Percentiles rank a stretch among this genome's conserved stretches.
Conservation (phyloP, 2,113 vertebrate genomes). For the Octodon degus region DNA sequence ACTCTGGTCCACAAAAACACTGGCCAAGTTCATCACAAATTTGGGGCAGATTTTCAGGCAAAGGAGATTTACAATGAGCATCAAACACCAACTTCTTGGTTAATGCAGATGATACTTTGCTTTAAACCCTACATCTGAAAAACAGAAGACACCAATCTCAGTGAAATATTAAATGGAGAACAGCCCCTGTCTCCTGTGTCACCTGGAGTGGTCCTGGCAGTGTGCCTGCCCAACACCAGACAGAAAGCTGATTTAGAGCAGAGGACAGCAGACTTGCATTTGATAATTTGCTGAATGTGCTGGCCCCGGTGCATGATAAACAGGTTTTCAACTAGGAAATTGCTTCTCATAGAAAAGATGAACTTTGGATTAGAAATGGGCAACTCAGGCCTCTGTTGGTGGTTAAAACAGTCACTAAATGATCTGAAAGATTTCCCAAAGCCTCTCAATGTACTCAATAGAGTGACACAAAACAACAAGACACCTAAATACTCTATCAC, state of each 20-base stretch:
- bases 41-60: background rate
- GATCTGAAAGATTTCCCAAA: slow-evolving; percentile 23
- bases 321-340: slow-evolving; percentile 7
- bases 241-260: background rate
- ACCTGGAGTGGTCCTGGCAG: background rate
- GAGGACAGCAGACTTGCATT: background rate
- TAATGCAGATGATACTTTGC: background rate
- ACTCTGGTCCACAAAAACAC: background rate
- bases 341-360: slow-evolving; percentile 1
- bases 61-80: background rate
- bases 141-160: background rate
- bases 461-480: background rate
- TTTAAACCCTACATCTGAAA: background rate
- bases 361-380: background rate
- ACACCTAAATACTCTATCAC: background rate
- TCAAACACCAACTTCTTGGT: background rate
- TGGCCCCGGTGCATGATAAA: background rate
- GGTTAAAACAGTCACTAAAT: background rate
- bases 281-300: background rate
- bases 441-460: background rate
- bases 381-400: background rate
- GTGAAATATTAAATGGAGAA: background rate
- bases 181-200: background rate
- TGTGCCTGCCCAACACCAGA: background rate
- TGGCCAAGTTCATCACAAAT: background rate